A percentile compares a stretch with the other conserved stretches of the same genome.
Evolutionary conservation across 2,113 vertebrate species (phyloP).

Genomic region (Coturnix japonica): DNA sequence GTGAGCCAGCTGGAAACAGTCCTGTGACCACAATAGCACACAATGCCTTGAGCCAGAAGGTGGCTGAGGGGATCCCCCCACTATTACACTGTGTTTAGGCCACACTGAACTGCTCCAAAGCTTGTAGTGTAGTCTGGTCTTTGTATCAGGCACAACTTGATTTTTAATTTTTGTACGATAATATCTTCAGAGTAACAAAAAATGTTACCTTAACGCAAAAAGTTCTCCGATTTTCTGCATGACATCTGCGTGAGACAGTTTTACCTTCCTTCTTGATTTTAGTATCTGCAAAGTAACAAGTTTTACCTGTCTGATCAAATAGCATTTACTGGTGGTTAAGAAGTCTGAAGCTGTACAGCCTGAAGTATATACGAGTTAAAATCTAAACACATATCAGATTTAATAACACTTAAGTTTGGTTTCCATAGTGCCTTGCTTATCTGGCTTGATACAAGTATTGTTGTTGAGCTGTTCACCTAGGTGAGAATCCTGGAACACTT

Average conservation of each 20-base stretch:
- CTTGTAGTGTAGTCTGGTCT: neutral
- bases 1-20: neutral
- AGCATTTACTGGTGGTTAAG: neutral
- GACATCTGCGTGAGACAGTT: constrained; percentile 93
- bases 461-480: neutral
- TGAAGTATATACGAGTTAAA: neutral
- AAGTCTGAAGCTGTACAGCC: neutral
- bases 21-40: neutral
- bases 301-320: neutral
- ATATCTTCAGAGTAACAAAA: neutral
- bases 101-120: neutral
- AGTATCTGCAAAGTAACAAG: constrained; percentile 80
- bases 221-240: constrained; percentile 99
- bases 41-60: neutral
- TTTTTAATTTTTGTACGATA: neutral
- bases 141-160: neutral
- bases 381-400: neutral
- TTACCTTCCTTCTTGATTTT: constrained; percentile 89
- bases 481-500: neutral
- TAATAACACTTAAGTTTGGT: neutral
- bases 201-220: constrained; percentile 88
- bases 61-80: neutral
- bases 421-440: neutral
- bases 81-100: neutral
- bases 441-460: neutral